Evolutionary conservation across 1,140 invertebrate genomes (phyloP).

Genomic region (Apis florea): DNA sequence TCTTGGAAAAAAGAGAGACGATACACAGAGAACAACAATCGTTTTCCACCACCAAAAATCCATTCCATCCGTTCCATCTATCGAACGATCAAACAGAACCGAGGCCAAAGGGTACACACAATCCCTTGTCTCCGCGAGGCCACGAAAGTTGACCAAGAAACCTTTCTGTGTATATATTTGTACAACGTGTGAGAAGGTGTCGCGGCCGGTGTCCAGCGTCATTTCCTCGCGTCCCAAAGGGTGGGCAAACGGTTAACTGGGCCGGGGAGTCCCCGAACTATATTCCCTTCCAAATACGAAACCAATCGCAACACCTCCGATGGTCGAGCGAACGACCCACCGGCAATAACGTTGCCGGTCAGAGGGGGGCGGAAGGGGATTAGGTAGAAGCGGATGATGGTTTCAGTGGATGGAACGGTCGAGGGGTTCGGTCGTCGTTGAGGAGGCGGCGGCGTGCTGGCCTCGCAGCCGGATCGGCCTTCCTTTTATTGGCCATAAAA

Average conservation of each 20-base stretch:
- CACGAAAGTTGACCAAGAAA: slow-evolving; percentile 38
- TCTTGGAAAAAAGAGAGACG: no score
- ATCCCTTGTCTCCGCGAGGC: neutral
- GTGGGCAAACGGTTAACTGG: slow-evolving; percentile 75
- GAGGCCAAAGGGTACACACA: slow-evolving; percentile 12
- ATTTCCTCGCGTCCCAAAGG: slow-evolving; percentile 59
- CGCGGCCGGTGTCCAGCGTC: slow-evolving; percentile 17
- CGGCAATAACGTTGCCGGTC: slow-evolving; percentile 69
- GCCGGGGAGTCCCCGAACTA: slow-evolving; percentile 79
- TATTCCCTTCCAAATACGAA: slow-evolving; percentile 73
- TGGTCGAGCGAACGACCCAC: slow-evolving; percentile 67
- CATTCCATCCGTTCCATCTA: neutral
- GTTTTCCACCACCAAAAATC: neutral
- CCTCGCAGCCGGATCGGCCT: slow-evolving; percentile 67
- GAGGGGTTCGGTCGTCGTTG: slow-evolving; percentile 56
- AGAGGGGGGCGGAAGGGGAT: slow-evolving; percentile 26
- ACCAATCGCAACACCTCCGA: slow-evolving; percentile 79
- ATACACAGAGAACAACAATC: no score
- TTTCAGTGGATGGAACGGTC: slow-evolving; percentile 52
- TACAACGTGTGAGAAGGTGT: slow-evolving; percentile 40
- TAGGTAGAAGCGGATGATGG: slow-evolving; percentile 36
- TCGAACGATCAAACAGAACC: neutral
- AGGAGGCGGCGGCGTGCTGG: slow-evolving; percentile 31
- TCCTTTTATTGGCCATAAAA: slow-evolving; percentile 79
- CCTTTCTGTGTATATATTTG: slow-evolving; percentile 23